Base-by-base conservation (phyloP, 2,113 vertebrate species). In the Cololabis saira region DNA sequence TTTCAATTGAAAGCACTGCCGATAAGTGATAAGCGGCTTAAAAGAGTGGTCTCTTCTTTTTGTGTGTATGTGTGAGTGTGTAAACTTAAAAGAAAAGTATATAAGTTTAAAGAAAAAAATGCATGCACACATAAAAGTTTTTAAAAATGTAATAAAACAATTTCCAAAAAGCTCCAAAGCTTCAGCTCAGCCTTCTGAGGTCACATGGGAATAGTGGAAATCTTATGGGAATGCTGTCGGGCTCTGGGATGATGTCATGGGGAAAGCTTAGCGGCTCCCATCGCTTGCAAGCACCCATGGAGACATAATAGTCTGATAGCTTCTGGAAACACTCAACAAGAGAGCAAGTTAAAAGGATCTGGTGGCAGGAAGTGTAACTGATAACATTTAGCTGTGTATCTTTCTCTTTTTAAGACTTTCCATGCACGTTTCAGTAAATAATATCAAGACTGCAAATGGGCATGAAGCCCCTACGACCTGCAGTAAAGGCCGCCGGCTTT, bases 131-230 rank as follows among this genome's bases (percentile, higher is more conserved):
- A 37, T 37, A 37, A 11, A 9, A 7, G 6, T 37, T 37, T 37
- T 37, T 9, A 37, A 37, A 37, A 37, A 3, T 9, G 10, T 37
- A 37, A 11, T 37, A 37, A 37, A 37, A 27, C 24, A 27, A 27
- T 27, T 27, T 27, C 24, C 64, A 71, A 61, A 76, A 67, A 68
- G 24, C 54, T 64, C 55, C 53, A 56, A 40, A 49, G 40, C 45
- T 78, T 51, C 53, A 42, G 59, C 67, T 61, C 65, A 74, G 67
- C 64, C 69, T 73, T 61, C 44, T 51, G 47, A 64, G 50, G 67
- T 74, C 87, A 79, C 80, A 67, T 59, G 76, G 69, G 71, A 76
- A 66, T 64, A 68, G 43, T 70, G 83, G 81, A 89, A 88, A 81
- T 78, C 42, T 41, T 62, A 67, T 0, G 15, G 80, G 76, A 85